Percentiles rank a stretch among this genome's conserved stretches.
These are phyloP conservation scores for Lacerta bilineata DNA, from an alignment of 2,797 vertebrate genomes.

Conservation along the genomic window DNA sequence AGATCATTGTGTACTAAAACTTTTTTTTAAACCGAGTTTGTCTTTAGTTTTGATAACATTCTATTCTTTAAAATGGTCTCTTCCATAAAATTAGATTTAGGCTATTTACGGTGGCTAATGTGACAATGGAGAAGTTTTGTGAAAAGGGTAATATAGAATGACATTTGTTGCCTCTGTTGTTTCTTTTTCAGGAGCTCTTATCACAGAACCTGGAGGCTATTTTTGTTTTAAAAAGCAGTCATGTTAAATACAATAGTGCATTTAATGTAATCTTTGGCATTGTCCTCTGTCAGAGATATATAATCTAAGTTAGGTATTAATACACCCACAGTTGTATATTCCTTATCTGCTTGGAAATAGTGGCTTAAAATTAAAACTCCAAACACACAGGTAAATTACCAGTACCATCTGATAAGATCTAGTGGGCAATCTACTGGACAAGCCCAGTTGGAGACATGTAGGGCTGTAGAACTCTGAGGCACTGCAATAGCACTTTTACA, in stretches of 20 bases:
- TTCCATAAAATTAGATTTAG: constrained; percentile 2
- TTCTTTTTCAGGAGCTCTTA: neutral
- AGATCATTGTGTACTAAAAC: neutral
- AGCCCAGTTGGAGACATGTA: neutral
- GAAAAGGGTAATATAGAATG: neutral
- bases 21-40: neutral
- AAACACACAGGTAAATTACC: neutral
- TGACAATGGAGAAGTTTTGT: neutral
- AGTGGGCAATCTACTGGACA: neutral
- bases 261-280: neutral
- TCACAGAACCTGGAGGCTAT: neutral
- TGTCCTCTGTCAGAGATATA: neutral
- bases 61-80: neutral
- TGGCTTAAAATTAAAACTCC: neutral
- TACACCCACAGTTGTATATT: neutral
- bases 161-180: neutral
- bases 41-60: neutral
- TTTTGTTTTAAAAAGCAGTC: neutral
- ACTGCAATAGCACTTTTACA: neutral
- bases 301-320: neutral
- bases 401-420: neutral
- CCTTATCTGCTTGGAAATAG: neutral
- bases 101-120: neutral
- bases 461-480: neutral
- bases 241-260: neutral